phyloP scores from a whole-genome alignment of 1,140 invertebrate genomes.

The Steinernema feltiae region DNA sequence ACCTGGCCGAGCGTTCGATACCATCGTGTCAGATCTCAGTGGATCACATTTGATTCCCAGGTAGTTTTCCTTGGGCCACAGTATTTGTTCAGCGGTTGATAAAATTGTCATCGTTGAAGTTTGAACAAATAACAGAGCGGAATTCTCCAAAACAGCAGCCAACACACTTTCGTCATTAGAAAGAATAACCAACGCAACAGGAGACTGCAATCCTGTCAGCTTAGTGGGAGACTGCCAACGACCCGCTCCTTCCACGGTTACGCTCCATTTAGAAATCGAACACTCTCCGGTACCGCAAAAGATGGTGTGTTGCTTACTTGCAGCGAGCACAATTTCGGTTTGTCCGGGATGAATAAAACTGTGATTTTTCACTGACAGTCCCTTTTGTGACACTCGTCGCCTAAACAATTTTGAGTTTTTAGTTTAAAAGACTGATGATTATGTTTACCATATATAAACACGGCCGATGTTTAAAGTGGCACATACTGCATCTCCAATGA shows the following conservation, averaged over 20 bases:
- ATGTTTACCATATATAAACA: slow-evolving; percentile 40
- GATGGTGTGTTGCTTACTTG: slow-evolving; percentile 27
- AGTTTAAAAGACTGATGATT: neutral
- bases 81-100: neutral
- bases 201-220: slow-evolving; percentile 30
- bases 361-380: slow-evolving; percentile 17
- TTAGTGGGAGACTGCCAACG: slow-evolving; percentile 24
- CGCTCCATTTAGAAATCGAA: slow-evolving; percentile 31
- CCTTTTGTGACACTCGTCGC: slow-evolving; percentile 24
- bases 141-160: slow-evolving; percentile 28
- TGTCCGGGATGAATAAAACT: slow-evolving; percentile 31
- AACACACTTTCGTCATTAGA: slow-evolving; percentile 29
- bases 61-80: neutral
- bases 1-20: neutral
- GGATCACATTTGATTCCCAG: neutral
- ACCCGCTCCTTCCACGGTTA: slow-evolving; percentile 32
- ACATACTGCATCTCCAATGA: slow-evolving; percentile 29
- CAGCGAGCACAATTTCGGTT: slow-evolving; percentile 24
- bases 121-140: slow-evolving; percentile 30
- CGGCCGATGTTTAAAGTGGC: slow-evolving; percentile 38
- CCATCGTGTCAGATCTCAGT: neutral
- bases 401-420: slow-evolving; percentile 27
- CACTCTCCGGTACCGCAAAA: slow-evolving; percentile 40
- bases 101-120: slow-evolving; percentile 35
- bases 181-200: slow-evolving; percentile 22